Evolutionary conservation across 2,888 invertebrate species (phyloP).

Genomic region (Hypselothyrea guttata): DNA sequence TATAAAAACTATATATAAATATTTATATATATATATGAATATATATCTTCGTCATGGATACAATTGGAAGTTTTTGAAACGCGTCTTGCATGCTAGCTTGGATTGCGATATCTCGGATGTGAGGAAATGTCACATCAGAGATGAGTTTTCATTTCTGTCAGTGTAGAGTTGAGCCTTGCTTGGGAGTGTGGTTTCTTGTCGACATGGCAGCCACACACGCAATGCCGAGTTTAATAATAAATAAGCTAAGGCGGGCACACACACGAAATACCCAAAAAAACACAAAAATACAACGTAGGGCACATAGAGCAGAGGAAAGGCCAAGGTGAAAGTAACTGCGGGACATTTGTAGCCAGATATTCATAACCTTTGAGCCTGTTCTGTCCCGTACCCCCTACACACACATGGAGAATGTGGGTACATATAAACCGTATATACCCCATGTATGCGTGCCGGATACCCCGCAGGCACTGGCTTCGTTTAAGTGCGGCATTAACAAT

Average conservation of each 20-base stretch:
- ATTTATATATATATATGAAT: too few relatives aligned
- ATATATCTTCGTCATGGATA: too few relatives aligned
- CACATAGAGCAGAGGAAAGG: too few relatives aligned
- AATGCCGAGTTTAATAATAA: constrained; percentile 50
- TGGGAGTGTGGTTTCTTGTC: constrained; percentile 14
- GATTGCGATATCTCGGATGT: too few relatives aligned
- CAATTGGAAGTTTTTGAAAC: too few relatives aligned
- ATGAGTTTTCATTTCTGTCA: not conserved
- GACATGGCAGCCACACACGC: constrained; percentile 38
- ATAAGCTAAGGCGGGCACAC: constrained; percentile 56
- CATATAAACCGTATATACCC: not conserved
- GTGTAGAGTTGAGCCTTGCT: constrained; percentile 8
- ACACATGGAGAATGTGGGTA: too few relatives aligned
- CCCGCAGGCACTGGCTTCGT: constrained; percentile 29
- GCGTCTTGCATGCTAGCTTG: too few relatives aligned
- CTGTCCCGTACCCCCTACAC: too few relatives aligned
- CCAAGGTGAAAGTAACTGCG: not conserved
- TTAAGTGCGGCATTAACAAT: constrained; percentile 67
- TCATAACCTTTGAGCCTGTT: constrained; percentile 24
- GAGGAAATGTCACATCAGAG: too few relatives aligned
- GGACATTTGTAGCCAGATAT: constrained; percentile 11
- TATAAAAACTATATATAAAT: too few relatives aligned
- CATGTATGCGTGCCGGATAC: not conserved
- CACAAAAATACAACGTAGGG: constrained; percentile 3
- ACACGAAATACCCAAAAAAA: not conserved